Conservation (phyloP, 1,140 invertebrate genomes). For the Idris sp. region DNA sequence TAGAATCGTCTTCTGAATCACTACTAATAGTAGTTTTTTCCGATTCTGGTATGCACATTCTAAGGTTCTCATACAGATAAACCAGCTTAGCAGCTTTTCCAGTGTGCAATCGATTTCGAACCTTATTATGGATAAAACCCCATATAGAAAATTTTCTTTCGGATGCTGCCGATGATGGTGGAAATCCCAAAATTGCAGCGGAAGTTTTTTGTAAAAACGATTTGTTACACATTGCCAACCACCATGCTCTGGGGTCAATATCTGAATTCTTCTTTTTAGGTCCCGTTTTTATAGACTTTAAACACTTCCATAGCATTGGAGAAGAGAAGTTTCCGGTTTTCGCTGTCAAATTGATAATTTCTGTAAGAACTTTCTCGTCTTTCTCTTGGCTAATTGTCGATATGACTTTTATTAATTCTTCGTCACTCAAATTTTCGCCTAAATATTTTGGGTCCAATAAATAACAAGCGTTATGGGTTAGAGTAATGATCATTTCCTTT, state of each 20-base stretch:
- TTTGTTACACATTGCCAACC: conserved; percentile 7
- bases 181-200: conserved; percentile 12
- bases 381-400: conserved; percentile 1
- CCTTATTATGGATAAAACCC: conserved; percentile 9
- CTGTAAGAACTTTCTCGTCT: conserved; percentile 6
- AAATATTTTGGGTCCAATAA: conserved; percentile 20
- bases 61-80: conserved; percentile 11
- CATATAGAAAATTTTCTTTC: conserved; percentile 18
- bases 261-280: conserved; percentile 4
- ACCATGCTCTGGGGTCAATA: conserved; percentile 21
- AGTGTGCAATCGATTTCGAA: not conserved
- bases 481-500: conserved; percentile 10
- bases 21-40: too few species aligned
- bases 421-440: conserved; percentile 8
- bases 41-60: conserved; percentile 48
- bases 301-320: conserved; percentile 12
- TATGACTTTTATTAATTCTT: conserved; percentile 22
- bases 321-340: conserved; percentile 3
- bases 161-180: conserved; percentile 13
- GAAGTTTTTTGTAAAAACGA: conserved; percentile 11
- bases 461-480: conserved; percentile 12
- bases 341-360: conserved; percentile 20
- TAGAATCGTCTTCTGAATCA: too few species aligned
- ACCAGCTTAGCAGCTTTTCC: conserved; percentile 7
- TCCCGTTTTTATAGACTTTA: conserved; percentile 19